A percentile compares a stretch with the other conserved stretches of the same genome.
phyloP scores from a whole-genome alignment of 2,797 vertebrate species.

The Mormyrops attenuatus region DNA sequence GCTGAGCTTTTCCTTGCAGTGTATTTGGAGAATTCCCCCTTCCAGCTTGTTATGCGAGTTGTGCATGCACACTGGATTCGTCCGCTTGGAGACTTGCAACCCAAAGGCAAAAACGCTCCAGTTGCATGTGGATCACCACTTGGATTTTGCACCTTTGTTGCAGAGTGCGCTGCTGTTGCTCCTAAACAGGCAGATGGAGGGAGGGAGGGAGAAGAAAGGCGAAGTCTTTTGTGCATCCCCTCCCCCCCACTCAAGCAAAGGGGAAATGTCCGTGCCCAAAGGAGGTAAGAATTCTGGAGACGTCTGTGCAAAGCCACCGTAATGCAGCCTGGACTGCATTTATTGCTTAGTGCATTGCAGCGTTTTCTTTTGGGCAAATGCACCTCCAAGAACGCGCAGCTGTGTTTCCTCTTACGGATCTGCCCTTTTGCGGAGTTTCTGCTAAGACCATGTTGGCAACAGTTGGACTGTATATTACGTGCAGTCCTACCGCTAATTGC shows the following conservation, averaged over 20 bases:
- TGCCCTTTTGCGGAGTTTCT: conserved; percentile 78
- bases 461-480: not conserved
- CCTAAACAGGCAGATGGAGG: conserved; percentile 63
- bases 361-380: conserved; percentile 63
- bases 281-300: conserved; percentile 76
- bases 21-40: conserved; percentile 52
- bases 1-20: conserved; percentile 70
- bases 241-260: conserved; percentile 82
- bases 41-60: conserved; percentile 55
- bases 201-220: conserved; percentile 79
- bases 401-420: conserved; percentile 85
- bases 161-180: conserved; percentile 74
- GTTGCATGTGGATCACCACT: conserved; percentile 78
- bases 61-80: conserved; percentile 64
- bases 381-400: conserved; percentile 77
- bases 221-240: conserved; percentile 93
- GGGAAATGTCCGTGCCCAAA: conserved; percentile 87
- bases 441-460: conserved; percentile 39
- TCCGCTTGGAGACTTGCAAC: conserved; percentile 67
- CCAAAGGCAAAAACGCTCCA: conserved; percentile 65
- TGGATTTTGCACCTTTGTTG: conserved; percentile 85
- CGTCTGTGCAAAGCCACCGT: conserved; percentile 61
- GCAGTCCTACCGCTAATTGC: not conserved
- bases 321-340: conserved; percentile 72
- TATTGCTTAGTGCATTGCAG: conserved; percentile 67